Base-by-base conservation (phyloP, 2,113 vertebrate genomes). In the Podocnemis expansa region DNA sequence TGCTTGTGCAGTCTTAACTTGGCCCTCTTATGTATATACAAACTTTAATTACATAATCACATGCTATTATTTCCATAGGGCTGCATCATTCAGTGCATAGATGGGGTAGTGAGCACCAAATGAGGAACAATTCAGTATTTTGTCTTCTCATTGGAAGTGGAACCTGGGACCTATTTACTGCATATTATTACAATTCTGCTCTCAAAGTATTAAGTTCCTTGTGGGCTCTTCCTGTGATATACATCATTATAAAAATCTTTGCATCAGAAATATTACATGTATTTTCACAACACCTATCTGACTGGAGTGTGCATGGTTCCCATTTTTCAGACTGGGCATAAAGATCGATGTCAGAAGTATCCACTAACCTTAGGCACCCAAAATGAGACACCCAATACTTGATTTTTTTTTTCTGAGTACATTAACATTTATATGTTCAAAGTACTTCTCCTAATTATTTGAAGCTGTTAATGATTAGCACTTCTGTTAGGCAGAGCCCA, bases 111-210 rank as follows among this genome's bases (percentile, higher is more conserved):
- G 1, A 3, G 85, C 5, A 31, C 4, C 6, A 79, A 70, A 2
- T 60, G 55, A 75, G 13, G 3, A 82, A 4, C 1, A 60, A 2
- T 55, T 88, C 1, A 0, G 6, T n/a, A 84, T 43, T 2, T 2
- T 47, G 38, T 45, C 78, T 75, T 22, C 88, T 21, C 4, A 3
- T 12, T 8, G 1, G 8, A 51, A 3, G 3, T 49, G 7, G 52
- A 91, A 90, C 82, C 13, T n/a, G 78, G 8, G 78, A 11, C 17
- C 31, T 82, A 60, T 13, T 91, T 51, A 78, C 2, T 24, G 10
- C 47, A 73, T 85, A 1, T 1, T 1, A 19, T 43, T 84, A 45
- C 25, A 80, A 2, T 34, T 6, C 1, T 58, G 49, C 29, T 13
- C n/a, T 41, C 4, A 54, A 63, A 82, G 83, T 55, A 85, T 25